Base-by-base conservation (phyloP, 2,888 invertebrate genomes). In the Punctoribates punctum region DNA sequence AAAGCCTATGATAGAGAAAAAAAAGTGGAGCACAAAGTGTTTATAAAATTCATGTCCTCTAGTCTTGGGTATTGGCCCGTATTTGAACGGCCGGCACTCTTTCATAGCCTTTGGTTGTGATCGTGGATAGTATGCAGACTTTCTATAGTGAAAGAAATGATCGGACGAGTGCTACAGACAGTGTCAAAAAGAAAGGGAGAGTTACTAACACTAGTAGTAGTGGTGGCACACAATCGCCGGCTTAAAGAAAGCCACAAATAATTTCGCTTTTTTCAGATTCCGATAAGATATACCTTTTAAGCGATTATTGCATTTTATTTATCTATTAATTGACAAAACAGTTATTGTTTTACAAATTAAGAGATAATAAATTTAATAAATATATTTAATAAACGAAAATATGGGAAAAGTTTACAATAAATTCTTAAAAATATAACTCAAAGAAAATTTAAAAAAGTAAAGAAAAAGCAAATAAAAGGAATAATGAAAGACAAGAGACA, bases 11-110 rank as follows among this genome's bases (percentile, higher is more conserved):
- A 17, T 6, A 8, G 20, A 23, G 23, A 60, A 25, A 11, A 25
- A 60, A 60, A 25, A 60, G 23, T 23, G 13, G 27, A 25, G 60
- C 23, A 60, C 60, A 27, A 27, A 60, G 60, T 60, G 60, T 60
- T 60, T 27, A 60, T 60, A 15, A 25, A 25, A 20, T 60, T 25
- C 60, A 27, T 60, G 25, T 60, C 25, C 60, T 60, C 25, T 60
- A 60, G 13, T 8, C 25, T 8, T 11, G 9, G n/a, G 54, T 17
- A 54, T n/a, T n/a, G n/a, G n/a, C n/a, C 54, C 8, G 54, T 23
- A 25, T 23, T 23, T 60, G 48, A 17, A 48, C 13, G 48, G 48
- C 48, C 48, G 13, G 48, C n/a, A 17, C n/a, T 13, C 48, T 11
- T 48, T 42, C 8, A 13, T 9, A 42, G 42, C 48, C 15, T 15